phyloP scores from a whole-genome alignment of 1,140 invertebrate species.

The Ostrea edulis region DNA sequence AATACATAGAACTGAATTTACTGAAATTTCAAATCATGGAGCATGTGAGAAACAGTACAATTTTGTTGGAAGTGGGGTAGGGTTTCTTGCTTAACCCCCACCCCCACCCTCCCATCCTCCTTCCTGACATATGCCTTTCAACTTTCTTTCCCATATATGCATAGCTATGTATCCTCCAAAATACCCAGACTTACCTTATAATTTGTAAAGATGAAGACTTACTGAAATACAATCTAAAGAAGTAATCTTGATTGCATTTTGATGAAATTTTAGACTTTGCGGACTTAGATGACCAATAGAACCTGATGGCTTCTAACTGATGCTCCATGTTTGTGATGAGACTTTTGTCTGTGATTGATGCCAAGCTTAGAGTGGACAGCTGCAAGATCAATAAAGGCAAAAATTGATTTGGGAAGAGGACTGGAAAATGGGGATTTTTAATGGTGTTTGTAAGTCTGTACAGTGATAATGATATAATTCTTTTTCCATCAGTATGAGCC shows the following conservation, averaged over 20 bases:
- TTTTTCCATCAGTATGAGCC: slow-evolving; percentile 21
- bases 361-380: slow-evolving; percentile 29
- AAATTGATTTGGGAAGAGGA: slow-evolving; percentile 29
- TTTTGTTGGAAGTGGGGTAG: not conserved
- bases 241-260: slow-evolving; percentile 7
- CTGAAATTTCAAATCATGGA: not conserved
- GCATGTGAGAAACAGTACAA: not conserved
- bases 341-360: slow-evolving; percentile 3
- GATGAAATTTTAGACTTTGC: slow-evolving; percentile 9
- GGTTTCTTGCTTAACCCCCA: not conserved
- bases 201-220: not conserved
- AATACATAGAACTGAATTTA: not conserved
- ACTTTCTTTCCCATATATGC: not conserved
- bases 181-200: not conserved
- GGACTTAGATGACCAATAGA: not conserved
- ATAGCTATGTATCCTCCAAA: not conserved
- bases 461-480: slow-evolving; percentile 37
- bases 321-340: slow-evolving; percentile 9
- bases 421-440: slow-evolving; percentile 36
- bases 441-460: slow-evolving; percentile 37
- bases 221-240: not conserved
- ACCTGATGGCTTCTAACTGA: slow-evolving; percentile 14
- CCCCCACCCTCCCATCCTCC: not conserved
- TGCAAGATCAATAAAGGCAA: slow-evolving; percentile 6
- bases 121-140: not conserved